These are phyloP conservation scores for Dermatemys mawii DNA, from an alignment of 2,113 vertebrate species.

Conservation along the genomic window DNA sequence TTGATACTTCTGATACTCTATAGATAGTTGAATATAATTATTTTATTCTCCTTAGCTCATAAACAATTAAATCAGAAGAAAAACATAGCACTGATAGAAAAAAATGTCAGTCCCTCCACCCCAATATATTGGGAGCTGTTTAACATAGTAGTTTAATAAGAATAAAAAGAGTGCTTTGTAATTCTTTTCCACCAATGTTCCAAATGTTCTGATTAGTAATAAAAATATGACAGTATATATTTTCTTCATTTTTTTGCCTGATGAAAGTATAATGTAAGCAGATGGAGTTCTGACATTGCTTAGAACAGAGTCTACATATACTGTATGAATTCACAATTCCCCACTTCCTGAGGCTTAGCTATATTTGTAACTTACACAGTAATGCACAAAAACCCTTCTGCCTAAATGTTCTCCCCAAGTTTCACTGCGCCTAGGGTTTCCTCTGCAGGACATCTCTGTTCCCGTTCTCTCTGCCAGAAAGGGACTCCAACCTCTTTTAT, in stretches of 20 bases:
- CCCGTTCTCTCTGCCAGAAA: neutral
- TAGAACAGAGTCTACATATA: neutral
- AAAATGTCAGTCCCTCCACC: neutral
- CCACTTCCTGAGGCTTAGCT: neutral
- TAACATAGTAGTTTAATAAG: neutral
- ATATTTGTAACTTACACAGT: neutral
- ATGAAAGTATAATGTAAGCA: neutral
- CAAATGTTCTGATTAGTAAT: neutral
- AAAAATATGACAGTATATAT: neutral
- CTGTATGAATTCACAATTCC: neutral
- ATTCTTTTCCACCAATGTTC: neutral
- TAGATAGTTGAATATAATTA: neutral
- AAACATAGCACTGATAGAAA: neutral
- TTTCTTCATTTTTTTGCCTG: neutral
- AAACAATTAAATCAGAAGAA: conserved; percentile 22
- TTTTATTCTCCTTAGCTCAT: neutral
- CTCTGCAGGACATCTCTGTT: neutral
- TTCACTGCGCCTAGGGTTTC: neutral
- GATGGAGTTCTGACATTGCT: neutral
- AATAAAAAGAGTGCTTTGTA: neutral
- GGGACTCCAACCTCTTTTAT: neutral
- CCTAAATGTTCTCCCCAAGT: neutral
- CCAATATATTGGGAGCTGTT: rapidly evolving
- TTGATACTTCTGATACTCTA: neutral
- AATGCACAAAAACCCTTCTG: neutral